Evolutionary conservation across 1,140 invertebrate genomes (phyloP).

Genomic region (Drosophila truncata): DNA sequence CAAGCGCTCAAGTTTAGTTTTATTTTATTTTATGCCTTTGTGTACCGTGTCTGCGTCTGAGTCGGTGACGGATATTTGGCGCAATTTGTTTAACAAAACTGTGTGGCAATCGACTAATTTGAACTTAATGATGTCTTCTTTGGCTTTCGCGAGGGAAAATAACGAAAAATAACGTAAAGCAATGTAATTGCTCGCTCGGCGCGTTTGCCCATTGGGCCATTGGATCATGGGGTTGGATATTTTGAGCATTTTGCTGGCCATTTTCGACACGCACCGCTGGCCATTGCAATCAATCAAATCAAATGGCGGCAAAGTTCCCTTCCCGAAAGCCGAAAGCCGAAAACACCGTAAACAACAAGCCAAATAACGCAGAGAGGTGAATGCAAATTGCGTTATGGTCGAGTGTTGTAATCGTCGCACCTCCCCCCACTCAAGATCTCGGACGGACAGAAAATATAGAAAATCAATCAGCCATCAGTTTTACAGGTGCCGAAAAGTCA

Average conservation of each 20-base stretch:
- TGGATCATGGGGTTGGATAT: conserved; percentile 46
- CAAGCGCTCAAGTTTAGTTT: conserved; percentile 21
- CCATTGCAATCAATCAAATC: conserved; percentile 68
- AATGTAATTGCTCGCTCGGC: conserved; percentile 62
- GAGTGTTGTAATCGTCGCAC: conserved; percentile 63
- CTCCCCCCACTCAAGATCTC: conserved; percentile 11
- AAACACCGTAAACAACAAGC: conserved; percentile 37
- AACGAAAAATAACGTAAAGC: conserved; percentile 19
- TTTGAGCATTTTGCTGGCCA: conserved; percentile 52
- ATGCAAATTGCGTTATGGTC: conserved; percentile 76
- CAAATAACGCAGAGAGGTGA: conserved; percentile 29
- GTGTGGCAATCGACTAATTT: conserved; percentile 75
- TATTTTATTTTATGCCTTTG: conserved; percentile 23
- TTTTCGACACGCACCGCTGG: conserved; percentile 72
- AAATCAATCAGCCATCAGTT: conserved; percentile 68
- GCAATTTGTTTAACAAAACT: conserved; percentile 73
- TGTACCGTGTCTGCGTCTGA: not conserved
- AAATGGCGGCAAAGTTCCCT: conserved; percentile 55
- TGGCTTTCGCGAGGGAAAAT: conserved; percentile 71
- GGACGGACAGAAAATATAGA: conserved; percentile 13
- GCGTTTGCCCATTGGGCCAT: conserved; percentile 33
- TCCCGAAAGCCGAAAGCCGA: conserved; percentile 54
- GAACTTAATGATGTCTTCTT: conserved; percentile 81
- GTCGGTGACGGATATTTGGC: conserved; percentile 39
- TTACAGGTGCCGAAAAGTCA: conserved; percentile 51